These are phyloP conservation scores for Hippocampus mohnikei DNA, from an alignment of 2,113 vertebrate species.

Conservation along the genomic window DNA sequence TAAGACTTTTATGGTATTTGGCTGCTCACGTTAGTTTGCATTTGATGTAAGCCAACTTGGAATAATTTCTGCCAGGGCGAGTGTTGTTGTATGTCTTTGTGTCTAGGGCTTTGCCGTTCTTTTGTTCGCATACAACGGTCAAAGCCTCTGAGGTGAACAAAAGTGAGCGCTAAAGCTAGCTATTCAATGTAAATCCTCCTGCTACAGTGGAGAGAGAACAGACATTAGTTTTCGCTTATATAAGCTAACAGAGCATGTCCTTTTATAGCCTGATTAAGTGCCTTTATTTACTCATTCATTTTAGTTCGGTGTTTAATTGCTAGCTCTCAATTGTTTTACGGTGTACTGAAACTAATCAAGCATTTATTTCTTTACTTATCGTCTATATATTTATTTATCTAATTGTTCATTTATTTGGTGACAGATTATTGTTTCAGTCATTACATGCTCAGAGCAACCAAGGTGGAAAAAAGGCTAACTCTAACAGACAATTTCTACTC, in stretches of 20 bases:
- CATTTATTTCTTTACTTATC: background rate
- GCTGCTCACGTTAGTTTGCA: background rate
- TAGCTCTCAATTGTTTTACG: background rate
- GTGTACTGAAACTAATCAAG: background rate
- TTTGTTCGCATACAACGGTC: background rate
- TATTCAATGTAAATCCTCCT: conserved; percentile 4
- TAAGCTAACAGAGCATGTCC: background rate
- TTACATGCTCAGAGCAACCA: background rate
- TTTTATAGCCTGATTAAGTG: background rate
- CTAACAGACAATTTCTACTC: background rate
- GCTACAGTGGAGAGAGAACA: background rate
- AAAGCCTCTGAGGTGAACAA: conserved; percentile 1
- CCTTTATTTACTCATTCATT: background rate
- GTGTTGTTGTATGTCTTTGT: background rate
- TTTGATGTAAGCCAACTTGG: conserved; percentile 1
- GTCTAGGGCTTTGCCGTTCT: background rate
- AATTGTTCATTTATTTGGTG: background rate
- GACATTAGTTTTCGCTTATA: background rate
- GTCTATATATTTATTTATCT: too few species aligned
- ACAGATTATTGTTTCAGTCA: background rate
- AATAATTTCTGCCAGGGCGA: background rate
- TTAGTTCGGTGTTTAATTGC: background rate
- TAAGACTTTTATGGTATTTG: background rate
- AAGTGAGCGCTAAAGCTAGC: background rate
- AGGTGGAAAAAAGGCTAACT: background rate